Conservation (phyloP, 2,888 invertebrate species). For the Ariolimax columbianus region DNA sequence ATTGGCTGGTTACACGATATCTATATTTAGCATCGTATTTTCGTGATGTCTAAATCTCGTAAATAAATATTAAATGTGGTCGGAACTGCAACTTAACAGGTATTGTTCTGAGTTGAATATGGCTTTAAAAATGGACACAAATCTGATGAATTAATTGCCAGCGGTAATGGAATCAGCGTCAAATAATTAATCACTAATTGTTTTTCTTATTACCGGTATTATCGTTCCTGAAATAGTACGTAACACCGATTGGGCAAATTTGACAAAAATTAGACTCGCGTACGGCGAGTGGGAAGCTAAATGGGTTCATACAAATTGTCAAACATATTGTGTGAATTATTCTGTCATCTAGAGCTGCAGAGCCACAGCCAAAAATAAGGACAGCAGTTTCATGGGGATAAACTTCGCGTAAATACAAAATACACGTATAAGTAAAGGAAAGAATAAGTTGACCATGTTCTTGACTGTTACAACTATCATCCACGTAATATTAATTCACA, state of each 20-base stretch:
- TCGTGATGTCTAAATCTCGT: not conserved
- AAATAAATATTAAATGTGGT: not conserved
- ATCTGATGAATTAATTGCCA: not conserved
- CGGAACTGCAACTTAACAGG: not conserved
- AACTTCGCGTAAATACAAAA: no score
- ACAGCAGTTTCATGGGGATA: no score
- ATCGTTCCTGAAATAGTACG: not conserved
- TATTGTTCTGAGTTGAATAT: not conserved
- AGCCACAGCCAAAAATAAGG: no score
- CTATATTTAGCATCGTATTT: not conserved
- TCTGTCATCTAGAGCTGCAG: no score
- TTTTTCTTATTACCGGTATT: not conserved
- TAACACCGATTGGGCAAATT: not conserved
- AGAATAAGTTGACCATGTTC: no score
- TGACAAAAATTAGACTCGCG: not conserved
- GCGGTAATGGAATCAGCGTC: not conserved
- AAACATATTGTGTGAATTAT: no score
- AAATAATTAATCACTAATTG: not conserved
- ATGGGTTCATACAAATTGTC: no score
- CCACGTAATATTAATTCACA: no score
- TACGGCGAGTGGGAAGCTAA: not conserved
- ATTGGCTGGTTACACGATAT: not conserved
- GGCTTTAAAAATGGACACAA: not conserved
- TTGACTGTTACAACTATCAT: no score
- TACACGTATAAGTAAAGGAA: no score